These are phyloP conservation scores for Steinernema khuongi DNA, from an alignment of 1,140 invertebrate species.

Conservation along the genomic window DNA sequence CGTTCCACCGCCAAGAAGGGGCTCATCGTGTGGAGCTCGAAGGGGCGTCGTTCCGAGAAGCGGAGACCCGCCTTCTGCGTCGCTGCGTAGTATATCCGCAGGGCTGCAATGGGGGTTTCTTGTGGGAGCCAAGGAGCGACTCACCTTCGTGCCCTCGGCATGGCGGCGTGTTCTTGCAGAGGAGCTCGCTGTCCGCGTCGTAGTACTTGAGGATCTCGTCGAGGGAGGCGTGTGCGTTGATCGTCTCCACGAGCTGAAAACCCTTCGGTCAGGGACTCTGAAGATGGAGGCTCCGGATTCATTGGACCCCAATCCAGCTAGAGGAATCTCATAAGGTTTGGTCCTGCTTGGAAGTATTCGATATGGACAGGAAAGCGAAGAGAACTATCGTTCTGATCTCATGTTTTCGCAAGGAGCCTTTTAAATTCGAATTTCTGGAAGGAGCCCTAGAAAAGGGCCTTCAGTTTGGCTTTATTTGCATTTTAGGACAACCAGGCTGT, in stretches of 20 bases:
- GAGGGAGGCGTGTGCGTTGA: not conserved
- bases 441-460: no score
- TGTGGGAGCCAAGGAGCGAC: not conserved
- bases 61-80: constrained; percentile 4
- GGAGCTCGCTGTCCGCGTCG: not conserved
- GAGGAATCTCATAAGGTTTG: no score
- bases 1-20: not conserved
- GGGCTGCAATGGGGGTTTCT: not conserved
- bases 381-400: no score
- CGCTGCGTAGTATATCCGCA: not conserved
- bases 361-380: no score
- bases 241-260: not conserved
- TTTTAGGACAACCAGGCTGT: no score
- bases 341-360: no score
- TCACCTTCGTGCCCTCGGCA: not conserved
- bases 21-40: constrained; percentile 5
- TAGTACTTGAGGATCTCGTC: not conserved
- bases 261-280: not conserved
- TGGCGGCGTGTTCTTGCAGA: not conserved
- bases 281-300: not conserved
- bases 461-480: no score
- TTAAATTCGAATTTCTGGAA: no score
- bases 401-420: no score
- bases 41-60: not conserved
- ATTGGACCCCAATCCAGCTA: not conserved